phyloP scores from a whole-genome alignment of 2,888 invertebrate species.

The Leptinotarsa tumamoca region DNA sequence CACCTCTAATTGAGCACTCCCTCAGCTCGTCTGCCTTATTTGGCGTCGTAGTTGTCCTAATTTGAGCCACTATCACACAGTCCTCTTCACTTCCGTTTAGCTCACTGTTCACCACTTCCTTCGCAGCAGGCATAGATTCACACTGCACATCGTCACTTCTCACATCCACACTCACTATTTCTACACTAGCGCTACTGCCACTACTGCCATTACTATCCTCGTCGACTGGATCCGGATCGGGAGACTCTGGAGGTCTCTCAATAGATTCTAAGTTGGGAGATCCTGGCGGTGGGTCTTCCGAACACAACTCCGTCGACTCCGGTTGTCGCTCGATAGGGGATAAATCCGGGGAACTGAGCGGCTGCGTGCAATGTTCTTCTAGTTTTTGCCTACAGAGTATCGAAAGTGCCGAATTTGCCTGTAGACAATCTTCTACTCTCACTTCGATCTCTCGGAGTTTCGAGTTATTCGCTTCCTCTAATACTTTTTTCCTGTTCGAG shows the following conservation, averaged over 20 bases:
- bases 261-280: constrained; percentile 30
- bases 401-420: constrained; percentile 58
- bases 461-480: constrained; percentile 66
- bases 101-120: constrained; percentile 55
- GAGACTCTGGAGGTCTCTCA: constrained; percentile 30
- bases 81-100: constrained; percentile 69
- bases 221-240: constrained; percentile 36
- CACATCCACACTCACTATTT: constrained; percentile 54
- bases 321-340: constrained; percentile 7
- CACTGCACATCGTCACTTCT: constrained; percentile 55
- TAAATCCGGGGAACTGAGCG: constrained; percentile 18
- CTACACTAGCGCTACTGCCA: constrained; percentile 53
- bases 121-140: constrained; percentile 47
- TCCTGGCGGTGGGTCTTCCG: constrained; percentile 30
- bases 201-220: constrained; percentile 43
- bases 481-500: constrained; percentile 63
- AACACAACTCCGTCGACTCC: constrained; percentile 36
- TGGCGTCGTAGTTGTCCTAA: constrained; percentile 65
- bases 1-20: constrained; percentile 64
- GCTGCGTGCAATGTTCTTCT: constrained; percentile 23
- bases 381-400: constrained; percentile 47
- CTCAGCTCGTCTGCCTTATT: constrained; percentile 60
- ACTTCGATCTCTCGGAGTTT: constrained; percentile 65
- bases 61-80: constrained; percentile 73
- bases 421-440: constrained; percentile 65